Evolutionary conservation across 2,888 invertebrate species (phyloP).

Genomic region (Saturnia pavonia): DNA sequence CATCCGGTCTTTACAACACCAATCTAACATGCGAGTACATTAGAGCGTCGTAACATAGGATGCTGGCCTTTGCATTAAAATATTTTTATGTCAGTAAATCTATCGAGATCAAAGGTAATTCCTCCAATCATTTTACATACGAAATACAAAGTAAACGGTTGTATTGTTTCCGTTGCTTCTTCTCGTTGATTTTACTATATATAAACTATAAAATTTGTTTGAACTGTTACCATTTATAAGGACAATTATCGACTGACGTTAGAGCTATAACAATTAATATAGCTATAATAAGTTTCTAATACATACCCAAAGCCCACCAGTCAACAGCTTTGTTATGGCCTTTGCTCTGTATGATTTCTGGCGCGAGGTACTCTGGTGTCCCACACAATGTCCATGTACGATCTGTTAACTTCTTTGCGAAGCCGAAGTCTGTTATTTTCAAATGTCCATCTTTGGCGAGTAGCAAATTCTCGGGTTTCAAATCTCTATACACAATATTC

Average conservation of each 20-base stretch:
- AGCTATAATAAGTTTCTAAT: not conserved
- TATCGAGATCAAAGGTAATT: slow-evolving; percentile 30
- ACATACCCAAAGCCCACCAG: slow-evolving; percentile 97
- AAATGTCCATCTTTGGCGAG: slow-evolving; percentile 96
- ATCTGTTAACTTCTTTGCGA: slow-evolving; percentile 96
- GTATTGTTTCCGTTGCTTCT: not conserved
- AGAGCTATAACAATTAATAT: not conserved
- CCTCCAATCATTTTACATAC: slow-evolving; percentile 32
- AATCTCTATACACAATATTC: slow-evolving; percentile 92
- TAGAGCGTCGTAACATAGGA: not conserved
- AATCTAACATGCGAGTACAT: not conserved
- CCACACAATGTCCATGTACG: slow-evolving; percentile 98
- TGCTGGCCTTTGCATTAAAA: not conserved
- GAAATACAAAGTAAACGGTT: slow-evolving; percentile 53
- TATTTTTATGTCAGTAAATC: slow-evolving; percentile 1
- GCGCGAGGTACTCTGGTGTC: slow-evolving; percentile 98
- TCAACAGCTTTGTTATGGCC: slow-evolving; percentile 99
- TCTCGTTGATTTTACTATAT: not conserved
- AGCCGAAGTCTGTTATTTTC: slow-evolving; percentile 99
- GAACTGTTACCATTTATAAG: not conserved
- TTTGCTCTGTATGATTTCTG: slow-evolving; percentile 98
- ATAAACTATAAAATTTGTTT: not conserved
- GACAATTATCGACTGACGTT: not conserved
- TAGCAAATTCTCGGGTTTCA: slow-evolving; percentile 97
- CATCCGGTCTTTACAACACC: slow-evolving; percentile 4